Conservation (phyloP, 2,888 invertebrate species). For the Erannis defoliaria region DNA sequence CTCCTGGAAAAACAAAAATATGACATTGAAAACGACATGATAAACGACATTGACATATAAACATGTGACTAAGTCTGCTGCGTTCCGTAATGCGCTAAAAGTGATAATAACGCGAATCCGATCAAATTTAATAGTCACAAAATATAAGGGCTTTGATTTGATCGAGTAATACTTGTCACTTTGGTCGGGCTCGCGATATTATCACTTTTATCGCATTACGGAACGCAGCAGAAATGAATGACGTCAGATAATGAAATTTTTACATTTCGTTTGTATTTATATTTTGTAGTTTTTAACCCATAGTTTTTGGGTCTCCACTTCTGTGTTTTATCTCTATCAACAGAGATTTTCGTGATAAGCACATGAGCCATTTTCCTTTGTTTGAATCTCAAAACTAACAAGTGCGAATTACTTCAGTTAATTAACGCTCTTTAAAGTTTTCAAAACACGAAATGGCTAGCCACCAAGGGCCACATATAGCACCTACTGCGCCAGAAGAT, state of each 20-base stretch:
- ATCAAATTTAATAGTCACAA: no score
- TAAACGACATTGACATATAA: background rate
- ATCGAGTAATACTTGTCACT: no score
- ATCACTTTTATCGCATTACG: no score
- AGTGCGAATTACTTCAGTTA: background rate
- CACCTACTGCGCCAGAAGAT: constrained; percentile 71
- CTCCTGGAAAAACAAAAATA: no score
- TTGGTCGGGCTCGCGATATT: no score
- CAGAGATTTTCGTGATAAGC: background rate
- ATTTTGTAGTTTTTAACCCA: background rate
- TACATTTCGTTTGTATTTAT: background rate
- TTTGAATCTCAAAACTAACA: constrained; percentile 4
- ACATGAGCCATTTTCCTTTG: background rate
- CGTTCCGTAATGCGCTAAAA: no score
- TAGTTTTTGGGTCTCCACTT: no score
- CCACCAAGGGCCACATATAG: constrained; percentile 58
- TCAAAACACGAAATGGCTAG: constrained; percentile 60
- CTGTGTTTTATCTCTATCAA: background rate
- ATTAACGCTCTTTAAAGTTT: background rate
- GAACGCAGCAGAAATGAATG: no score
- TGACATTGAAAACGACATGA: background rate
- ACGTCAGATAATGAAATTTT: background rate
- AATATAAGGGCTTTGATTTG: no score
- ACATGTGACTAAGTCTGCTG: background rate
- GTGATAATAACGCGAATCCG: no score